A percentile compares a stretch with the other conserved stretches of the same genome.
phyloP scores from a whole-genome alignment of 2,888 invertebrate species.

The Panorpa germanica region DNA sequence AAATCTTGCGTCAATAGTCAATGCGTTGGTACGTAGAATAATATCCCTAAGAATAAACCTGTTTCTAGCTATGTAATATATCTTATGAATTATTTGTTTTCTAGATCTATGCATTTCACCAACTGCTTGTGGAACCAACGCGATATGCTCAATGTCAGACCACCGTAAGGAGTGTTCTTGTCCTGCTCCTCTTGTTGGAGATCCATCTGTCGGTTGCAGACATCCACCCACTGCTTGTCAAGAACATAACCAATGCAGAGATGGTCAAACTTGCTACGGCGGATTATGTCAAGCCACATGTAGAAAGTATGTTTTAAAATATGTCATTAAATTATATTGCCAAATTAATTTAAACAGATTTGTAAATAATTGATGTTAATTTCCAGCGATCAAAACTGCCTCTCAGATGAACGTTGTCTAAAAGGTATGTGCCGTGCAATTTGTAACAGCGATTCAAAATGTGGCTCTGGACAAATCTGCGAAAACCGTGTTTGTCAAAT shows the following conservation, averaged over 20 bases:
- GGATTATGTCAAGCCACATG: constrained; percentile 62
- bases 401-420: constrained; percentile 73
- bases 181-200: constrained; percentile 49
- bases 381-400: constrained; percentile 58
- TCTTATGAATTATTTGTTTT: no score
- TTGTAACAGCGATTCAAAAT: constrained; percentile 72
- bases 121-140: constrained; percentile 70
- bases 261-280: constrained; percentile 56
- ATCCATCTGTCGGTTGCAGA: constrained; percentile 54
- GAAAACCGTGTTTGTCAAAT: constrained; percentile 69
- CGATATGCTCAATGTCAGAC: constrained; percentile 46
- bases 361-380: constrained; percentile 10
- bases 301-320: constrained; percentile 48
- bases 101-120: constrained; percentile 60
- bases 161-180: constrained; percentile 62
- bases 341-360: neutral
- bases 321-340: constrained; percentile 6
- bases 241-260: constrained; percentile 43
- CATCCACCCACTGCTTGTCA: constrained; percentile 44
- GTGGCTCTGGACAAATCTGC: constrained; percentile 66
- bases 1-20: constrained; percentile 61
- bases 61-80: no score
- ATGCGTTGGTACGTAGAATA: no score
- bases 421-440: constrained; percentile 65
- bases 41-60: constrained; percentile 16